Percentiles rank a stretch among this genome's conserved stretches.
Conservation (phyloP, 2,113 vertebrate genomes). For the Poeciliopsis turrubarensis region DNA sequence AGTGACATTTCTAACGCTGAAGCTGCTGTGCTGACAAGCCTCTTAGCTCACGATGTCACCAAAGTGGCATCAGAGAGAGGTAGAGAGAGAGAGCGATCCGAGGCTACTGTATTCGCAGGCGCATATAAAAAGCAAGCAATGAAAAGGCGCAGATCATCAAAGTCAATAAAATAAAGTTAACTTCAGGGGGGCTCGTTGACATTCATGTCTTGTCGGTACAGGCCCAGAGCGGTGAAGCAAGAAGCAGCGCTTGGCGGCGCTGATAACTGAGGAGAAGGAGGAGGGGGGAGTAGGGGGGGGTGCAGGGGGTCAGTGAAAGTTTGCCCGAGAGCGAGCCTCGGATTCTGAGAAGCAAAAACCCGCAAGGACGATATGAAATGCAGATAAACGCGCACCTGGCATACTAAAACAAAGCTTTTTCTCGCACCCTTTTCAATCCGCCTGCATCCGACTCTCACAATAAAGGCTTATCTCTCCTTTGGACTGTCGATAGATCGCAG, state of each 20-base stretch:
- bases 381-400: background rate
- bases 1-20: slow-evolving; percentile 47
- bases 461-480: slow-evolving; percentile 45
- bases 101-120: slow-evolving; percentile 18
- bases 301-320: slow-evolving; percentile 61
- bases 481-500: slow-evolving; percentile 59
- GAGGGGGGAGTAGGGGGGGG: no score
- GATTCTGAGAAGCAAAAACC: slow-evolving; percentile 3
- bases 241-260: slow-evolving; percentile 40
- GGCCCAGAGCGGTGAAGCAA: slow-evolving; percentile 48
- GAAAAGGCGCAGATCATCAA: slow-evolving; percentile 14
- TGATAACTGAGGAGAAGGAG: slow-evolving; percentile 29
- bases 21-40: slow-evolving; percentile 34
- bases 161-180: slow-evolving; percentile 33
- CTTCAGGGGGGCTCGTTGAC: slow-evolving; percentile 50
- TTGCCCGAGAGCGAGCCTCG: slow-evolving; percentile 36
- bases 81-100: slow-evolving; percentile 8
- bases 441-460: slow-evolving; percentile 27
- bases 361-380: background rate
- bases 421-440: slow-evolving; percentile 1
- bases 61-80: slow-evolving; percentile 21
- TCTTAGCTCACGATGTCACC: slow-evolving; percentile 36
- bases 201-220: slow-evolving; percentile 69
- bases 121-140: background rate
- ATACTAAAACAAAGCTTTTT: background rate